Percentiles rank a stretch among this genome's conserved stretches.
Conservation (phyloP, 2,797 vertebrate genomes). For the Myotis vivesi region DNA sequence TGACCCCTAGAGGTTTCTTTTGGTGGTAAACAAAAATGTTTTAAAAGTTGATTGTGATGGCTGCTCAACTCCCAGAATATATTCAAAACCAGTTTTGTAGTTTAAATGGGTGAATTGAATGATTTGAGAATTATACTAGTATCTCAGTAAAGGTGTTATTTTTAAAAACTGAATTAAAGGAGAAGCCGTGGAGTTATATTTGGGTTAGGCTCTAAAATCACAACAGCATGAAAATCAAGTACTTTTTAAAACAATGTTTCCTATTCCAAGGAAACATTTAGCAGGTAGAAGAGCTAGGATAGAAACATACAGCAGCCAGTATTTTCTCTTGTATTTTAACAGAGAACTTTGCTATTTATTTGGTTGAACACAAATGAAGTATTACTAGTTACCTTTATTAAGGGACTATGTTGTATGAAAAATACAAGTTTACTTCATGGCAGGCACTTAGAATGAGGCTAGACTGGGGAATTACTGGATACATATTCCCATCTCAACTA, state of each 20-base stretch:
- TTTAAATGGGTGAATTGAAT: not conserved
- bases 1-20: not conserved
- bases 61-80: not conserved
- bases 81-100: not conserved
- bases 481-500: not conserved
- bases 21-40: not conserved
- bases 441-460: not conserved
- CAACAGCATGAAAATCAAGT: not conserved
- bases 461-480: not conserved
- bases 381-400: not conserved
- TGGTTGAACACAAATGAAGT: conserved; percentile 17
- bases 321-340: not conserved
- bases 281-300: not conserved
- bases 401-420: not conserved
- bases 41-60: not conserved
- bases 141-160: not conserved
- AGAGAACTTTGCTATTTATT: not conserved
- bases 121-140: not conserved
- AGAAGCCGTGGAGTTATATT: not conserved
- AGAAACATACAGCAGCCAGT: not conserved
- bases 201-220: not conserved
- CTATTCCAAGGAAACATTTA: not conserved
- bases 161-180: not conserved
- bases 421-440: not conserved
- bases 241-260: too few species aligned